phyloP scores from a whole-genome alignment of 2,113 vertebrate species.

The Marmota monax region DNA sequence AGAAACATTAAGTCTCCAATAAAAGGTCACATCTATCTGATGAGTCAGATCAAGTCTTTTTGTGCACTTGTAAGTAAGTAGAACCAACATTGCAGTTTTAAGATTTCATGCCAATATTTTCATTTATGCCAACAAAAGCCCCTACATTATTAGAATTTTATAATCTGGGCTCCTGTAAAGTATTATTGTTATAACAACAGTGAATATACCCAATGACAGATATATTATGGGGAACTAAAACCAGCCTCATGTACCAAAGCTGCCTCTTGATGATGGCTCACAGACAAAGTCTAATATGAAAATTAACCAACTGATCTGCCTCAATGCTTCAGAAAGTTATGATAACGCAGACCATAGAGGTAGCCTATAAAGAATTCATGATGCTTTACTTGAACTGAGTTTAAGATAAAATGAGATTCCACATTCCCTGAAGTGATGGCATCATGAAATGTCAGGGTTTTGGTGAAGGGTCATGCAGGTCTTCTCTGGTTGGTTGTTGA shows the following conservation, averaged over 20 bases:
- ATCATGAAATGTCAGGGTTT: background rate
- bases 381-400: slow-evolving; percentile 15
- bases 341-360: background rate
- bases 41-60: background rate
- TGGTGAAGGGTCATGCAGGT: background rate
- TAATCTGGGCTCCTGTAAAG: slow-evolving; percentile 45
- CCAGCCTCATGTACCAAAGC: background rate
- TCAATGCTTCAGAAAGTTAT: background rate
- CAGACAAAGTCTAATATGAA: slow-evolving; percentile 38
- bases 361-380: background rate
- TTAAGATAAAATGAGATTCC: background rate
- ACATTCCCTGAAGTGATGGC: background rate
- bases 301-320: slow-evolving; percentile 12
- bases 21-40: background rate
- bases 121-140: slow-evolving; percentile 47
- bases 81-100: slow-evolving; percentile 28
- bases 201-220: background rate
- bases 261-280: background rate
- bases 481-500: background rate
- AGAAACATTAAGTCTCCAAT: background rate
- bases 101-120: slow-evolving; percentile 36
- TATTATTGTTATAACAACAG: slow-evolving; percentile 25
- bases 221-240: background rate
- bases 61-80: background rate
- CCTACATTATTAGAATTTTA: slow-evolving; percentile 58